Evolutionary conservation across 1,140 invertebrate genomes (phyloP).

Genomic region (Drosophila pandora): DNA sequence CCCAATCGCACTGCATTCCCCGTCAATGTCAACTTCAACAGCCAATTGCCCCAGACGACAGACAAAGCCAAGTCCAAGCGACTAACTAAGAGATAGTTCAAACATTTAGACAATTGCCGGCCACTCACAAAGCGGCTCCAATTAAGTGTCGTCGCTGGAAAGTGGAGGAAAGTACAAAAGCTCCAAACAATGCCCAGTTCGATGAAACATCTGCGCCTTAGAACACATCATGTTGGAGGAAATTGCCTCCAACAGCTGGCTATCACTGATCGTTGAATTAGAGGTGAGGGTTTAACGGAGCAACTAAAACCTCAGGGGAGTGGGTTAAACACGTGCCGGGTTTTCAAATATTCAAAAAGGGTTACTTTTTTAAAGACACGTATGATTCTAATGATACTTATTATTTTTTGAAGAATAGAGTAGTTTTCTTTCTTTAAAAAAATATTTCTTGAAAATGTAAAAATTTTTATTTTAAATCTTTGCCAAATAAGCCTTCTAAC

Average conservation of each 20-base stretch:
- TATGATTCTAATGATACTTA: too few relatives aligned
- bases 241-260: conserved; percentile 53
- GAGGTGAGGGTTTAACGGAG: background rate
- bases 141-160: conserved; percentile 57
- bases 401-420: too few relatives aligned
- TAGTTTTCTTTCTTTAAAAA: too few relatives aligned
- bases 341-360: background rate
- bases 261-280: conserved; percentile 18
- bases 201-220: conserved; percentile 54
- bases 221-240: conserved; percentile 46
- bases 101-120: conserved; percentile 60
- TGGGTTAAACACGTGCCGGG: conserved; percentile 27
- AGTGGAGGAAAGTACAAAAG: conserved; percentile 44
- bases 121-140: conserved; percentile 46
- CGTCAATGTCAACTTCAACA: conserved; percentile 52
- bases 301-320: background rate
- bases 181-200: conserved; percentile 18
- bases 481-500: too few relatives aligned
- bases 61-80: conserved; percentile 39
- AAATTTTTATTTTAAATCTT: too few relatives aligned
- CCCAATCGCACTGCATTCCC: conserved; percentile 34
- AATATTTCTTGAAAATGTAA: too few relatives aligned
- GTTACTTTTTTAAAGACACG: too few relatives aligned
- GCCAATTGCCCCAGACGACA: conserved; percentile 21
- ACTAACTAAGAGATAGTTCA: conserved; percentile 40